Evolutionary conservation across 2,888 invertebrate species (phyloP).

Genomic region (Eumerus sabulonum): DNA sequence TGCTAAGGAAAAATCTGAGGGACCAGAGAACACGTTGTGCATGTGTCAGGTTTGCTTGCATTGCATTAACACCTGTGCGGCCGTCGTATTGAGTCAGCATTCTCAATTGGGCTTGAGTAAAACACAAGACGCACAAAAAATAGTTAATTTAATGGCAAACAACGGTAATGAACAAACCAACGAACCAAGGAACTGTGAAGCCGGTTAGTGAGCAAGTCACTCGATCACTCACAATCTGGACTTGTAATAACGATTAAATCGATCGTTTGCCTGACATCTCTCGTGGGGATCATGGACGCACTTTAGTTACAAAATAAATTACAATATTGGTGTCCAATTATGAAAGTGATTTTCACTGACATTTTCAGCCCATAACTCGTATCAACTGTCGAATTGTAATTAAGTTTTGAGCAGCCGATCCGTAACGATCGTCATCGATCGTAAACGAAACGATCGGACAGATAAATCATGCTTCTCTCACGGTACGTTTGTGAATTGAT

Average conservation of each 20-base stretch:
- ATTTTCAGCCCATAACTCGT: constrained; percentile 26
- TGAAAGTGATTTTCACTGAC: constrained; percentile 62
- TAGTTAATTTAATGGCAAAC: constrained; percentile 55
- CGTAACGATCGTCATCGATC: too few species aligned
- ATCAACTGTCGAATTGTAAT: constrained; percentile 51
- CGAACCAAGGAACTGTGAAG: background rate
- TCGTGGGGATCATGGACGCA: constrained; percentile 34
- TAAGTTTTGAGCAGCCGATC: constrained; percentile 62
- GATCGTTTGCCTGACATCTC: constrained; percentile 15
- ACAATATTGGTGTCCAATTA: constrained; percentile 63
- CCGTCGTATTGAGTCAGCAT: constrained; percentile 37
- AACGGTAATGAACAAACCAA: constrained; percentile 34
- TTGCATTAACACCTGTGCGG: constrained; percentile 63
- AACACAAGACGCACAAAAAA: constrained; percentile 50
- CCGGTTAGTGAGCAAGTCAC: background rate
- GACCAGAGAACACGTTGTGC: constrained; percentile 39
- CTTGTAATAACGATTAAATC: constrained; percentile 13
- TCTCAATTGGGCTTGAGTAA: constrained; percentile 52
- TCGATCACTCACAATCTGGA: background rate
- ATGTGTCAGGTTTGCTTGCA: constrained; percentile 57
- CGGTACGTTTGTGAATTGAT: constrained; percentile 52
- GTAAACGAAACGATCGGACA: constrained; percentile 44
- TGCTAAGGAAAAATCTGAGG: background rate
- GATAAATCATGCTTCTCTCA: constrained; percentile 65
- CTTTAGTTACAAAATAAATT: constrained; percentile 61